Conservation (phyloP, 30 jellyfish, hydroid and myxozoan genomes). For the Euphysa ruthae region DNA sequence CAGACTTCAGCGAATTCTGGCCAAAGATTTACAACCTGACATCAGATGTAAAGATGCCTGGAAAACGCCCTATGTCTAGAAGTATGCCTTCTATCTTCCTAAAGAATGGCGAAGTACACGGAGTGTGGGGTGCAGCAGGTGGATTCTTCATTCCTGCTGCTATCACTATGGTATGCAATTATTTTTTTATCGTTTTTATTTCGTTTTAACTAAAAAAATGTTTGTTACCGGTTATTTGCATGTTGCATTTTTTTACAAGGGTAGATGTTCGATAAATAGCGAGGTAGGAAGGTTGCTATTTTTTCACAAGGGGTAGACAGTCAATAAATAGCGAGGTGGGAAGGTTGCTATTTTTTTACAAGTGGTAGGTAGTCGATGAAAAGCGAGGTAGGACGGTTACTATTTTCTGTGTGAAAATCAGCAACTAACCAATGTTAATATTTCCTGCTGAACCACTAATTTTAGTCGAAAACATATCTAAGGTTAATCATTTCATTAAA, state of each 20-base stretch:
- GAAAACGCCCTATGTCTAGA: constrained; percentile 91
- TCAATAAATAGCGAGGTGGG: too few species aligned
- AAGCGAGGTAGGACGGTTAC: too few species aligned
- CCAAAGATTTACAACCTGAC: constrained; percentile 91
- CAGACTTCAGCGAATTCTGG: constrained; percentile 97
- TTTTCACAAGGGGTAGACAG: too few species aligned
- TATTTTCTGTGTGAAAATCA: too few species aligned
- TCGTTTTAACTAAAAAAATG: neutral
- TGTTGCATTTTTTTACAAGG: neutral
- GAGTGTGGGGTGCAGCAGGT: constrained; percentile 99
- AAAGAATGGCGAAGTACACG: constrained; percentile 54
- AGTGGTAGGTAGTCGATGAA: too few species aligned
- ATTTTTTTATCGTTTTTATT: neutral
- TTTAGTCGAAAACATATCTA: too few species aligned
- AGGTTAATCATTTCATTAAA: too few species aligned
- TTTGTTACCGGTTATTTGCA: neutral
- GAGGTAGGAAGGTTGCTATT: too few species aligned
- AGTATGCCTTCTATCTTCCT: constrained; percentile 79
- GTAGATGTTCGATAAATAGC: neutral
- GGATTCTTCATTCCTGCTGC: constrained; percentile 94
- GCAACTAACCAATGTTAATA: too few species aligned
- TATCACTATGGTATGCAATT: constrained; percentile 54
- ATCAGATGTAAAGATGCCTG: constrained; percentile 74
- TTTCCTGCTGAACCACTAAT: too few species aligned
- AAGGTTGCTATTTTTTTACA: too few species aligned